phyloP scores from a whole-genome alignment of 2,797 vertebrate species.

The Paedocypris micromegethes region DNA sequence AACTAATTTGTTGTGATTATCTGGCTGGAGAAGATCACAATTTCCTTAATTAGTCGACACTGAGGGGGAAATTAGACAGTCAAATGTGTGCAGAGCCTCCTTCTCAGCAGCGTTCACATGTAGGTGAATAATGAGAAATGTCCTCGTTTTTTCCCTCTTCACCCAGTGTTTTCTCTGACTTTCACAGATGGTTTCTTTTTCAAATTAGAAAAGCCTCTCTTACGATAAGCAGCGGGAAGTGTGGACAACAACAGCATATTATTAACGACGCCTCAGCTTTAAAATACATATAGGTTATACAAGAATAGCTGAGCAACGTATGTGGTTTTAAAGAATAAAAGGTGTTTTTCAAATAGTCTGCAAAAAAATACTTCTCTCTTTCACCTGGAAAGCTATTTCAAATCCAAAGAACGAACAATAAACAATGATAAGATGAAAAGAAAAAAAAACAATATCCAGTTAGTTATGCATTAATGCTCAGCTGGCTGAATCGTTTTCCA shows the following conservation, averaged over 20 bases:
- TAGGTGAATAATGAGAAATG: slow-evolving; percentile 18
- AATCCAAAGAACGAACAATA: no score
- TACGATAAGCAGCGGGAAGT: slow-evolving; percentile 3
- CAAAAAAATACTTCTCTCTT: no score
- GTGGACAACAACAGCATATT: slow-evolving; percentile 18
- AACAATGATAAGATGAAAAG: no score
- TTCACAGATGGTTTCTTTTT: slow-evolving; percentile 24
- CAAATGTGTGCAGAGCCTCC: slow-evolving; percentile 44
- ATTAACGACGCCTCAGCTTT: not conserved
- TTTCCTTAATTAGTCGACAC: slow-evolving; percentile 49
- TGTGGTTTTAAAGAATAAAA: no score
- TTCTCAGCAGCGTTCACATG: slow-evolving; percentile 21
- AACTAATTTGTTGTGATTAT: slow-evolving; percentile 49
- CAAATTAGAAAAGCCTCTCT: slow-evolving; percentile 16
- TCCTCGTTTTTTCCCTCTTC: not conserved
- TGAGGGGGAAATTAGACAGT: slow-evolving; percentile 49
- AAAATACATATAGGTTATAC: no score
- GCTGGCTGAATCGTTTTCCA: no score
- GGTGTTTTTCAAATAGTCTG: no score
- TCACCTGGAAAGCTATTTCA: no score
- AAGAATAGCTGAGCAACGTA: no score
- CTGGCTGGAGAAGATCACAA: slow-evolving; percentile 48
- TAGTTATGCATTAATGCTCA: no score
- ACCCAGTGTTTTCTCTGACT: slow-evolving; percentile 1
- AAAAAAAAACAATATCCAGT: no score